Evolutionary conservation across 2,797 vertebrate genomes (phyloP).

Genomic region (Parauchenoglanis punctatus): DNA sequence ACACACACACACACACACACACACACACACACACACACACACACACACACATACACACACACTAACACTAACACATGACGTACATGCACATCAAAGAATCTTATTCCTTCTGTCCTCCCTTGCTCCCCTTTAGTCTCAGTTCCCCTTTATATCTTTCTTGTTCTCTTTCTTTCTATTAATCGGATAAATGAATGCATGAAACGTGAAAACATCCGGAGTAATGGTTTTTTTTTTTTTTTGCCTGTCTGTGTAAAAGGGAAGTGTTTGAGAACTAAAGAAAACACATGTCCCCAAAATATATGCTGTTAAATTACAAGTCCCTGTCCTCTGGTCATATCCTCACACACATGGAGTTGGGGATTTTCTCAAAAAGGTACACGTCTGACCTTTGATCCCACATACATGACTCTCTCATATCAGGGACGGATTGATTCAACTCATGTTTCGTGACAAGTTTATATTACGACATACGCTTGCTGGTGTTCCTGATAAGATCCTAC

Average conservation of each 20-base stretch:
- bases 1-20: not conserved
- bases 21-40: conserved; percentile 45
- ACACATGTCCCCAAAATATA: conserved; percentile 68
- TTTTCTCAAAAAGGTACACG: conserved; percentile 30
- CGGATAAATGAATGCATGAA: conserved; percentile 69
- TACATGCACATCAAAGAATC: conserved; percentile 72
- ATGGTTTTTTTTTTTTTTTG: conserved; percentile 11
- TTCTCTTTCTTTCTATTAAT: conserved; percentile 39
- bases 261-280: conserved; percentile 60
- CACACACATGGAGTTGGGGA: conserved; percentile 36
- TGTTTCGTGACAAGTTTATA: not conserved
- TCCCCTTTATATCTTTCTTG: not conserved
- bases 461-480: not conserved
- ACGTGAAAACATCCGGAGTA: conserved; percentile 65
- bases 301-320: conserved; percentile 50
- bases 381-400: conserved; percentile 33
- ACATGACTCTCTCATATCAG: conserved; percentile 26
- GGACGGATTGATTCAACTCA: not conserved
- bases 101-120: conserved; percentile 24
- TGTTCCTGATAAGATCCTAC: not conserved
- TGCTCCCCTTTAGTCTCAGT: not conserved
- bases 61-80: conserved; percentile 39
- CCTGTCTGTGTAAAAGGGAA: conserved; percentile 23
- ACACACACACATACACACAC: conserved; percentile 48
- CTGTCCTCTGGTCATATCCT: not conserved